Conservation (phyloP, 2,113 vertebrate genomes). For the Forbesichthys papilliferus region DNA sequence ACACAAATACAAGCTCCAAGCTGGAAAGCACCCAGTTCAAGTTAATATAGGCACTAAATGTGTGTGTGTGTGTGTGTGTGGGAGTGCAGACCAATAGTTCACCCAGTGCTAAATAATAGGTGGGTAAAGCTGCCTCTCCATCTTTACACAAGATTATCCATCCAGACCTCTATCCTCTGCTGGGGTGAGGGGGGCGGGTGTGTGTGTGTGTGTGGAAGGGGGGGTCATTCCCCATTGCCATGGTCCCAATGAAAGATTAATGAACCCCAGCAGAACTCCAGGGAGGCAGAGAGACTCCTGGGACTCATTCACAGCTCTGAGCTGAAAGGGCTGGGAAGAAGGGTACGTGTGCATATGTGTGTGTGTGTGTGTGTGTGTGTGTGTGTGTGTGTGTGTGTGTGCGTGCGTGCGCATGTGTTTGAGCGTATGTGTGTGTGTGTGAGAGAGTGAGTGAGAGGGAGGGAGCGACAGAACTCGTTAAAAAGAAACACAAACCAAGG, state of each 20-base stretch:
- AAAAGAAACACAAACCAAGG: constrained; percentile 63
- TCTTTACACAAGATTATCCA: constrained; percentile 29
- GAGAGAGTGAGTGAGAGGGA: neutral
- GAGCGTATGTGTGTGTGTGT: constrained; percentile 2
- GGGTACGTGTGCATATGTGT: constrained; percentile 8
- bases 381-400: constrained; percentile 14
- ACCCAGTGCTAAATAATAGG: constrained; percentile 31
- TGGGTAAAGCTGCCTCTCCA: constrained; percentile 19
- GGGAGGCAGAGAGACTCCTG: constrained; percentile 76
- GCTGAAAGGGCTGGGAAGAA: constrained; percentile 68
- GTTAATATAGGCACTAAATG: constrained; percentile 24
- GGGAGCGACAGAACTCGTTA: constrained; percentile 60
- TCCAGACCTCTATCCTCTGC: constrained; percentile 34
- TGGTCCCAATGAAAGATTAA: constrained; percentile 83
- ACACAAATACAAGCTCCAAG: constrained; percentile 36
- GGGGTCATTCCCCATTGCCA: constrained; percentile 55
- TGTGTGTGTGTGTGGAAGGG: no score
- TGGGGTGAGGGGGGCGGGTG: neutral
- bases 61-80: neutral
- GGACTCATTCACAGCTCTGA: constrained; percentile 78
- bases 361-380: constrained; percentile 8
- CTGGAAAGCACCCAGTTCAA: constrained; percentile 20
- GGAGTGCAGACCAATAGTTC: constrained; percentile 21
- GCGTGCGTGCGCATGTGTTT: constrained; percentile 44
- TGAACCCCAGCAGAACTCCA: constrained; percentile 79